Percentiles rank a stretch among this genome's conserved stretches.
Evolutionary conservation across 1,140 invertebrate species (phyloP).

Genomic region (Pseudomyrmex dendroicus): DNA sequence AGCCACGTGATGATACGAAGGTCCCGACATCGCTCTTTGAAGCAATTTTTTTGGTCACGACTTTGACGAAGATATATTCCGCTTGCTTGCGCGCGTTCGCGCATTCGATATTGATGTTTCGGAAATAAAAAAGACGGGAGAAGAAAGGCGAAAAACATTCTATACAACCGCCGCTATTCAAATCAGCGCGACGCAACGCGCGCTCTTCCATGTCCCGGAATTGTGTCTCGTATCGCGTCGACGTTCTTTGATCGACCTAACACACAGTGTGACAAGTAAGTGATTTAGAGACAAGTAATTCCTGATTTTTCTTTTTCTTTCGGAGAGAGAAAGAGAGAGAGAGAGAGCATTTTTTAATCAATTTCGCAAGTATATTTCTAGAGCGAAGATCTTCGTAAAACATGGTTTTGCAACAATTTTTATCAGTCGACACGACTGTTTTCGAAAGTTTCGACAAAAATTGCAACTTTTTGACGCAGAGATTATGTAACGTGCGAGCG

Average conservation of each 20-base stretch:
- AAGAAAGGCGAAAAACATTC: constrained; percentile 47
- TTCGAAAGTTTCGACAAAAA: too few relatives aligned
- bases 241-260: too few relatives aligned
- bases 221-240: constrained; percentile 33
- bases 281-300: too few relatives aligned
- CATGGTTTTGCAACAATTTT: too few relatives aligned
- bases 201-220: constrained; percentile 37
- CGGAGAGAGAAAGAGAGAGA: too few relatives aligned
- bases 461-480: background rate
- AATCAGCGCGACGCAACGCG: constrained; percentile 34
- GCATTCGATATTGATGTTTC: constrained; percentile 58
- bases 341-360: too few relatives aligned
- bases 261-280: too few relatives aligned
- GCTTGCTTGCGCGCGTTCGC: constrained; percentile 42
- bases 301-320: too few relatives aligned
- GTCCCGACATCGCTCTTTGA: constrained; percentile 45
- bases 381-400: background rate
- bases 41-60: constrained; percentile 28
- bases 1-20: constrained; percentile 14
- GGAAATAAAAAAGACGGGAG: constrained; percentile 34
- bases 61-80: constrained; percentile 61
- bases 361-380: background rate
- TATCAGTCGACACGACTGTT: too few relatives aligned
- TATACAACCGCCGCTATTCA: constrained; percentile 48
- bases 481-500: background rate